These are phyloP conservation scores for Minunthozetes semirufus DNA, from an alignment of 2,888 invertebrate species.

Conservation along the genomic window DNA sequence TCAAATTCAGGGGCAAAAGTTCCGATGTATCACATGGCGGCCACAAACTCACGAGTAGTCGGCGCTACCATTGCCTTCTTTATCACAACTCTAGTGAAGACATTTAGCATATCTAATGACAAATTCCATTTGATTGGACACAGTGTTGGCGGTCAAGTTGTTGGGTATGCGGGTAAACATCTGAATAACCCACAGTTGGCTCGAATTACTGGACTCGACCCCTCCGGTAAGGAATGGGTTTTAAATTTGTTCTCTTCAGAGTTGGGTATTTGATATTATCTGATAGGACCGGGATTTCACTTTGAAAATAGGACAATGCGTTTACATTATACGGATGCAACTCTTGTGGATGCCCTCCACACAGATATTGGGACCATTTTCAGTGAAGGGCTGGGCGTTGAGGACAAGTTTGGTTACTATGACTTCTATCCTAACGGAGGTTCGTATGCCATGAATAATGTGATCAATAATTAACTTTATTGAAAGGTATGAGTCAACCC, in stretches of 20 bases:
- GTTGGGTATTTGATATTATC: neutral
- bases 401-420: neutral
- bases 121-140: conserved; percentile 17
- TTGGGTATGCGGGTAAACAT: conserved; percentile 12
- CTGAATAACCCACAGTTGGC: neutral
- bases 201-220: conserved; percentile 2
- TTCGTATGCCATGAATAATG: too few relatives aligned
- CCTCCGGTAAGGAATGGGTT: neutral
- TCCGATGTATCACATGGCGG: neutral
- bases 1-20: neutral
- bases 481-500: neutral
- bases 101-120: neutral
- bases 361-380: neutral
- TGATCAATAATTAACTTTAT: too few relatives aligned
- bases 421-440: conserved; percentile 24
- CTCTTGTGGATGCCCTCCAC: neutral
- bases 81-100: neutral
- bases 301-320: neutral
- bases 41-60: neutral
- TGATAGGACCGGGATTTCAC: neutral
- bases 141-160: conserved; percentile 8
- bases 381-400: neutral
- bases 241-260: neutral
- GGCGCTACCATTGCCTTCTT: neutral
- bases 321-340: neutral